Conservation (phyloP, 2,888 invertebrate species). For the Hedychridium roseum region DNA sequence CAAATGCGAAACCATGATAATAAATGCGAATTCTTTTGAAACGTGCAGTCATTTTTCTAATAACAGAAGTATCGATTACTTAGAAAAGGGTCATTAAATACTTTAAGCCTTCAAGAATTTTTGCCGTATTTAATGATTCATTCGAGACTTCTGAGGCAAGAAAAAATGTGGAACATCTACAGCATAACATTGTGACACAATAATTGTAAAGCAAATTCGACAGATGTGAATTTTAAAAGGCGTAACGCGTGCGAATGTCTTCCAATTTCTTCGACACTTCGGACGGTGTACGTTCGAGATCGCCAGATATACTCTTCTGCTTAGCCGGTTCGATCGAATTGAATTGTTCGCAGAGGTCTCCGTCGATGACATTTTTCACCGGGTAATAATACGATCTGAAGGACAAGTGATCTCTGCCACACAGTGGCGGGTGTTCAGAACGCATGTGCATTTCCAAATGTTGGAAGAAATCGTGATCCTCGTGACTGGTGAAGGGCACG, state of each 20-base stretch:
- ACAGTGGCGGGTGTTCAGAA: slow-evolving; percentile 93
- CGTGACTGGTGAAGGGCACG: slow-evolving; percentile 92
- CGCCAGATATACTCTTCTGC: slow-evolving; percentile 94
- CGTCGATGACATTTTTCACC: slow-evolving; percentile 98
- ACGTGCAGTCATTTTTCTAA: background rate
- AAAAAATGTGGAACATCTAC: too few relatives aligned
- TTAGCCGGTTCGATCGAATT: slow-evolving; percentile 93
- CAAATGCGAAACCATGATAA: too few relatives aligned
- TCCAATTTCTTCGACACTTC: slow-evolving; percentile 99
- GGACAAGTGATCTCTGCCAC: slow-evolving; percentile 96
- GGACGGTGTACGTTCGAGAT: slow-evolving; percentile 93
- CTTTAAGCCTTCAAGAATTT: slow-evolving; percentile 2
- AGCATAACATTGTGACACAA: too few relatives aligned
- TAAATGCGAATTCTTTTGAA: slow-evolving; percentile 2
- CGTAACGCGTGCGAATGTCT: slow-evolving; percentile 97
- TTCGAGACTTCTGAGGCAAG: too few relatives aligned
- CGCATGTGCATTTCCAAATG: slow-evolving; percentile 99
- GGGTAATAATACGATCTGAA: slow-evolving; percentile 98
- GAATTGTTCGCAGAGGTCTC: slow-evolving; percentile 98
- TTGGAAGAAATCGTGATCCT: slow-evolving; percentile 99
- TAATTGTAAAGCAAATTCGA: background rate
- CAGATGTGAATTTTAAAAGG: slow-evolving; percentile 76
- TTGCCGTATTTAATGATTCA: too few relatives aligned
- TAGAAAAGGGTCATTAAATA: background rate
- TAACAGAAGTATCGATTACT: slow-evolving; percentile 1